Conservation (phyloP, 2,797 vertebrate genomes). For the Todus mexicanus region DNA sequence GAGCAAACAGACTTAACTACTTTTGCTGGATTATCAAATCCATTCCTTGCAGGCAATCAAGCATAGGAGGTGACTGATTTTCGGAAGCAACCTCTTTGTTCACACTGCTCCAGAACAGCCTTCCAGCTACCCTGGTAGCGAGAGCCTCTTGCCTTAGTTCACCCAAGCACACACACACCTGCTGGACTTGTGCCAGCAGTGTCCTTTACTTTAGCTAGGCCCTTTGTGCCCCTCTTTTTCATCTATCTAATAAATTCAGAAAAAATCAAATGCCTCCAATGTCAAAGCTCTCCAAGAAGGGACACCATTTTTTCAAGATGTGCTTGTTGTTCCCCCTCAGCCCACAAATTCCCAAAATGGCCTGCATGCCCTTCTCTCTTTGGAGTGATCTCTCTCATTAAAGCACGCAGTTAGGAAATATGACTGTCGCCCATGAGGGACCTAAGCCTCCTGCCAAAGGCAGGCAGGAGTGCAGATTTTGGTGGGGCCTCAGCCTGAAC, state of each 20-base stretch:
- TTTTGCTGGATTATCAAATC: not conserved
- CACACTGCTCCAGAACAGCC: not conserved
- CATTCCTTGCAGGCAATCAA: not conserved
- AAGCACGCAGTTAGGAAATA: not conserved
- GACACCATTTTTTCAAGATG: not conserved
- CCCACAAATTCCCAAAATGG: not conserved
- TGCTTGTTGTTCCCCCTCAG: not conserved
- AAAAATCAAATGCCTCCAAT: not conserved
- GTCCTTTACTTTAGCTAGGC: not conserved
- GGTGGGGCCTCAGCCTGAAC: rapidly evolving
- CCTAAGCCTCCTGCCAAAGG: not conserved
- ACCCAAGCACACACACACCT: not conserved
- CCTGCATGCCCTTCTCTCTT: not conserved
- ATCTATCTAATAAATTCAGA: not conserved
- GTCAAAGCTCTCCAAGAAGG: not conserved
- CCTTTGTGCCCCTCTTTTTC: not conserved
- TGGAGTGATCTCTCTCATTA: not conserved
- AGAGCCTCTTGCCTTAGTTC: not conserved
- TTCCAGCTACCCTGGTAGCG: not conserved
- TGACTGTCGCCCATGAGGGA: not conserved
- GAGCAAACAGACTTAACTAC: not conserved
- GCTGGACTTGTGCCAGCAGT: not conserved
- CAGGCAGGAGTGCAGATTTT: not conserved
- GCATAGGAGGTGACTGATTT: not conserved
- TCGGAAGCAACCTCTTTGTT: not conserved